Evolutionary conservation across 53 echinoderm and acorn worm species (phyloP).

Genomic region (Mesocentrotus franciscanus): DNA sequence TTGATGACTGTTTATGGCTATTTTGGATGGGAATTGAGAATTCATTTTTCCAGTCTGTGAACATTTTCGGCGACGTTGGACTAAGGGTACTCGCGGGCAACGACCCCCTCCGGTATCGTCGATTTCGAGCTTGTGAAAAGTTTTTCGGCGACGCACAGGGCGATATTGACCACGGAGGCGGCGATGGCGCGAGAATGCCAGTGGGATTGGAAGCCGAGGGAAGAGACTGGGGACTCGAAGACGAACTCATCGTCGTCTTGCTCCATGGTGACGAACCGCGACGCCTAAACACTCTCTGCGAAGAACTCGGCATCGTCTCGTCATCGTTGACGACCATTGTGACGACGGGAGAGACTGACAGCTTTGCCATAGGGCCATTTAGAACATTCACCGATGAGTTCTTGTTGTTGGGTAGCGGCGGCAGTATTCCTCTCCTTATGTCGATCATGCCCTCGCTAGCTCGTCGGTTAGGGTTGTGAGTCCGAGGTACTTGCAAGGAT

Average conservation of each 20-base stretch:
- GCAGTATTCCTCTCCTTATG: neutral
- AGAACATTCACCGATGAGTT: neutral
- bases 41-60: neutral
- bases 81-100: constrained; percentile 25
- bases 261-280: constrained; percentile 40
- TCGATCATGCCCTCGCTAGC: constrained; percentile 45
- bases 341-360: neutral
- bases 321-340: constrained; percentile 28
- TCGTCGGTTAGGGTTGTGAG: constrained; percentile 29
- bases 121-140: neutral
- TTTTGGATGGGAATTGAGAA: neutral
- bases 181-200: constrained; percentile 36
- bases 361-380: neutral
- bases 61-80: neutral
- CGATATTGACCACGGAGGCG: neutral
- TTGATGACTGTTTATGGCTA: neutral
- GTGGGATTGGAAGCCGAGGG: neutral
- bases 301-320: neutral
- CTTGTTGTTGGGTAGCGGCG: neutral
- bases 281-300: neutral
- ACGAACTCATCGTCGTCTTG: neutral
- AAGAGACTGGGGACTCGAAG: neutral
- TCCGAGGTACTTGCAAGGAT: neutral
- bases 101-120: constrained; percentile 36
- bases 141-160: neutral